These are phyloP conservation scores for Formica selysi DNA, from an alignment of 1,140 invertebrate genomes.

Conservation along the genomic window DNA sequence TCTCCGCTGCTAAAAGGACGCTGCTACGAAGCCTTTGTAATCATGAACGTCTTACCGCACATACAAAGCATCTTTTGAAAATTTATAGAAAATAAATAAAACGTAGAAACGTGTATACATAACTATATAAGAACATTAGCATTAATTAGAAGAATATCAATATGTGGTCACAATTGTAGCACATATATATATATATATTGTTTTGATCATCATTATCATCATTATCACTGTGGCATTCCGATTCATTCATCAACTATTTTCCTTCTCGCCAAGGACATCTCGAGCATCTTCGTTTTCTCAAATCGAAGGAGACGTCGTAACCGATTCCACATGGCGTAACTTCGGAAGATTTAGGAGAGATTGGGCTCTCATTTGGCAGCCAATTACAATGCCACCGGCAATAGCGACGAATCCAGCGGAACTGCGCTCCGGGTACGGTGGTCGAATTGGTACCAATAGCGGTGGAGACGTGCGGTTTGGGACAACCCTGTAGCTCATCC, in stretches of 20 bases:
- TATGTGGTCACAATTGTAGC: background rate
- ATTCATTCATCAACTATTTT: constrained; percentile 43
- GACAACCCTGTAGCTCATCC: constrained; percentile 65
- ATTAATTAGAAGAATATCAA: background rate
- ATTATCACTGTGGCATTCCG: background rate
- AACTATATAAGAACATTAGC: no score
- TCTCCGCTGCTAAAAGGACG: background rate
- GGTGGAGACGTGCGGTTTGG: constrained; percentile 71
- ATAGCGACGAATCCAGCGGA: constrained; percentile 76
- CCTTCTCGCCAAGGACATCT: background rate
- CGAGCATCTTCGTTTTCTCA: constrained; percentile 39
- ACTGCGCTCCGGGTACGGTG: constrained; percentile 68
- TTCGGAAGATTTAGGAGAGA: constrained; percentile 78
- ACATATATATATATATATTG: no score
- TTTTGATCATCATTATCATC: background rate
- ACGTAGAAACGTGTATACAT: background rate
- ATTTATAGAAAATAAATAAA: background rate
- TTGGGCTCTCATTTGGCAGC: constrained; percentile 80
- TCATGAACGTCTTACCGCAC: background rate
- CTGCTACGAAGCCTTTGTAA: background rate
- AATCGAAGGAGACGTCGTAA: constrained; percentile 57
- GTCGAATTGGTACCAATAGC: constrained; percentile 74
- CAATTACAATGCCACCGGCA: constrained; percentile 81
- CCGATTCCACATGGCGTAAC: constrained; percentile 66
- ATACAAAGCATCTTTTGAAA: background rate